Percentiles rank a stretch among this genome's conserved stretches.
Evolutionary conservation across 2,113 vertebrate genomes (phyloP).

Genomic region (Catharus minimus): DNA sequence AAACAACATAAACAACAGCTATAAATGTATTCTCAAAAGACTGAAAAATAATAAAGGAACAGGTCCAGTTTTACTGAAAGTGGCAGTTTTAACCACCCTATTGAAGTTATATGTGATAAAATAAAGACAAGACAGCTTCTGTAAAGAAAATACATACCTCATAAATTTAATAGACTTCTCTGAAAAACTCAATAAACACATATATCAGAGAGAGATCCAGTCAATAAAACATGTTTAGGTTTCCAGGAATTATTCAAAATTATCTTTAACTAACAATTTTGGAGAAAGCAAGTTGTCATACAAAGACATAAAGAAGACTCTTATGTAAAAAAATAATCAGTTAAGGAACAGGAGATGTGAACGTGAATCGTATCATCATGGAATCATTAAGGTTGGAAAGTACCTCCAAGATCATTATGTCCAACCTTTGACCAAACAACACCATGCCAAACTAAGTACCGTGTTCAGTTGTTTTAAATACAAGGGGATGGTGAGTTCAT

Average conservation of each 20-base stretch:
- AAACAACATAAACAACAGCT: conserved; percentile 4
- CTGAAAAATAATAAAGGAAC: background rate
- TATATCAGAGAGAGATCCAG: background rate
- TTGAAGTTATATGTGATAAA: background rate
- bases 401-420: background rate
- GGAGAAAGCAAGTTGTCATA: background rate
- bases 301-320: background rate
- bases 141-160: background rate
- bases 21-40: background rate
- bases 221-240: background rate
- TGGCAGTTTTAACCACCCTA: background rate
- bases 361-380: background rate
- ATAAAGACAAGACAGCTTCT: background rate
- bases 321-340: background rate
- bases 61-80: background rate
- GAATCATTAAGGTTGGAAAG: background rate
- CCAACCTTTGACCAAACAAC: background rate
- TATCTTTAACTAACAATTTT: background rate
- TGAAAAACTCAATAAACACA: background rate
- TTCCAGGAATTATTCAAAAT: background rate
- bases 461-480: background rate
- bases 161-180: background rate
- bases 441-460: background rate
- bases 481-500: accelerated
- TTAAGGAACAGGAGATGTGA: background rate